phyloP scores from a whole-genome alignment of 1,140 invertebrate genomes.

The Eufriesea mexicana region DNA sequence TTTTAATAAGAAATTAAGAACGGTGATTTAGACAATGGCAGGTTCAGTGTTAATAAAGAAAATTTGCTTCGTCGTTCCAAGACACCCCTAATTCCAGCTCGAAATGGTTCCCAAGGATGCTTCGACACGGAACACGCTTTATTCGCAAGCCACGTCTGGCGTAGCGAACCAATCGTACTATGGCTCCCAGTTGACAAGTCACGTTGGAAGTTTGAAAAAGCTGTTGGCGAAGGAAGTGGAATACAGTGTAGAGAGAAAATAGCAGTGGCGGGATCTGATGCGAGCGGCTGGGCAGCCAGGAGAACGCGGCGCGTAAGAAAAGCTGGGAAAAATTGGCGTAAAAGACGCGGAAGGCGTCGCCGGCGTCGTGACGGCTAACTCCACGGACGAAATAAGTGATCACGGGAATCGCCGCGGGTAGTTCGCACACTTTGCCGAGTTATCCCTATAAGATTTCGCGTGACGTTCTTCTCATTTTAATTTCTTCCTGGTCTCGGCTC shows the following conservation, averaged over 20 bases:
- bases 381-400: neutral
- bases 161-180: neutral
- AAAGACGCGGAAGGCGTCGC: neutral
- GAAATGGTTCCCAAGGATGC: too few species aligned
- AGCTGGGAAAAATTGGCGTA: neutral
- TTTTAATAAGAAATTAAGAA: too few species aligned
- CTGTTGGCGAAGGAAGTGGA: neutral
- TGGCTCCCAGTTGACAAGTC: slow-evolving; percentile 1
- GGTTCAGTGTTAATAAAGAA: too few species aligned
- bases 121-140: neutral
- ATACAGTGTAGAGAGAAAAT: neutral
- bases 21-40: too few species aligned
- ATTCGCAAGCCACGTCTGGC: neutral
- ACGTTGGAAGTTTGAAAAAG: slow-evolving; percentile 9
- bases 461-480: neutral
- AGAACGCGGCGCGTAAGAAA: neutral
- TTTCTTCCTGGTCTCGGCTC: neutral
- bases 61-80: too few species aligned
- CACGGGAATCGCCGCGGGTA: neutral
- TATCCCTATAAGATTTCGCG: neutral
- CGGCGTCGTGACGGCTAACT: neutral
- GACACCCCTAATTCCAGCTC: too few species aligned
- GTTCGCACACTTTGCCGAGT: slow-evolving; percentile 8
- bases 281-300: neutral
- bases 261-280: neutral